Conservation (phyloP, 2,797 vertebrate species). For the Zenarchopterus dispar region DNA sequence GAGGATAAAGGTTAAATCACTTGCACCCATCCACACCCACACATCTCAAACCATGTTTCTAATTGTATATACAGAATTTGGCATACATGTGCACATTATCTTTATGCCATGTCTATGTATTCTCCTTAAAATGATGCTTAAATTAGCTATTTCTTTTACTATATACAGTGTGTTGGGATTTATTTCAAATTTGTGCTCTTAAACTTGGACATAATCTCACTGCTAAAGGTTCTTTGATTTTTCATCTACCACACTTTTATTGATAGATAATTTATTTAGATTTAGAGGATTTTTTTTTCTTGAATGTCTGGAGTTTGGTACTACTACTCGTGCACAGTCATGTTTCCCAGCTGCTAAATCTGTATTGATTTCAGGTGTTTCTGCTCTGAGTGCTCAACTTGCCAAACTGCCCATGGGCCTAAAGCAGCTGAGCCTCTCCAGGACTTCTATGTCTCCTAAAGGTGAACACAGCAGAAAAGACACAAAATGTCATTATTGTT, state of each 20-base stretch:
- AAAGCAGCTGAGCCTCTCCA: conserved; percentile 91
- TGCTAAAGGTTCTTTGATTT: not conserved
- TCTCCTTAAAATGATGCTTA: not conserved
- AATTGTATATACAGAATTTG: not conserved
- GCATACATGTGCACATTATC: not conserved
- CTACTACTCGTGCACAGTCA: conserved; percentile 1
- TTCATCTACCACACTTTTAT: too few species aligned
- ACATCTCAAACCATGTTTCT: not conserved
- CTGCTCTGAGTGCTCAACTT: conserved; percentile 88
- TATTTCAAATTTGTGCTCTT: not conserved
- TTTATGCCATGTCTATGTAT: too few species aligned
- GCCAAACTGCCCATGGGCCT: conserved; percentile 93
- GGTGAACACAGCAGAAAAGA: conserved; percentile 69
- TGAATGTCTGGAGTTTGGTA: too few species aligned
- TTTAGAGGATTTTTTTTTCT: too few species aligned
- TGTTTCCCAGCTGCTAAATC: rapidly evolving
- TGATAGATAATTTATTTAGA: too few species aligned
- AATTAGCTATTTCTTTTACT: too few species aligned
- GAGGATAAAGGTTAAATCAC: conserved; percentile 91
- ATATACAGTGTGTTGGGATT: too few species aligned
- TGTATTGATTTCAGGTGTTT: conserved; percentile 80
- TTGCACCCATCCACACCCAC: not conserved
- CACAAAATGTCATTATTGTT: rapidly evolving
- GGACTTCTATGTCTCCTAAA: conserved; percentile 92
- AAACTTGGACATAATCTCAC: not conserved